Percentiles rank a stretch among this genome's conserved stretches.
phyloP scores from a whole-genome alignment of 2,888 invertebrate genomes.

The Mythimna impura region DNA sequence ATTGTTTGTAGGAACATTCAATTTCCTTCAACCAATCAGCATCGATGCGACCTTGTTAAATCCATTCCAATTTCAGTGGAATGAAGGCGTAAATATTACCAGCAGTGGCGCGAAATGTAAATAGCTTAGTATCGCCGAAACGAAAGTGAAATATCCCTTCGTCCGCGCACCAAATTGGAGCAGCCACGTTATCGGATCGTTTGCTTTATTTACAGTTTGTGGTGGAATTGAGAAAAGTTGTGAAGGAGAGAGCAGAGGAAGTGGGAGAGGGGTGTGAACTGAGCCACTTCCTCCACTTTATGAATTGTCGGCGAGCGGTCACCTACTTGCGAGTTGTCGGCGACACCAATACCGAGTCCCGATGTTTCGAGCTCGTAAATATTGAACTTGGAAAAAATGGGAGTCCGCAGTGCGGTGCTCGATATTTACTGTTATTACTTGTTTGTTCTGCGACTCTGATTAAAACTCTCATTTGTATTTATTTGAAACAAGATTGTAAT shows the following conservation, averaged over 20 bases:
- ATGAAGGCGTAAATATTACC: slow-evolving; percentile 64
- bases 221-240: slow-evolving; percentile 64
- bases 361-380: slow-evolving; percentile 74
- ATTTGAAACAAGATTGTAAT: slow-evolving; percentile 50
- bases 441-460: slow-evolving; percentile 66
- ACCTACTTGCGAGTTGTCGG: slow-evolving; percentile 66
- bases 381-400: slow-evolving; percentile 68
- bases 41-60: slow-evolving; percentile 64
- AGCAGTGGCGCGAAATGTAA: slow-evolving; percentile 63
- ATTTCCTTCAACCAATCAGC: slow-evolving; percentile 58
- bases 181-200: slow-evolving; percentile 72
- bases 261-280: slow-evolving; percentile 50
- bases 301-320: slow-evolving; percentile 75
- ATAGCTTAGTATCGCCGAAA: slow-evolving; percentile 64
- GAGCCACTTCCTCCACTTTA: slow-evolving; percentile 65
- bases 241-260: slow-evolving; percentile 39
- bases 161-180: slow-evolving; percentile 66
- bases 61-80: slow-evolving; percentile 64
- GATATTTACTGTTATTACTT: slow-evolving; percentile 71
- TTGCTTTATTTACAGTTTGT: slow-evolving; percentile 73
- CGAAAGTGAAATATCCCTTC: slow-evolving; percentile 75
- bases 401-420: slow-evolving; percentile 65
- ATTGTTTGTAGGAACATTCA: slow-evolving; percentile 62
- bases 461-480: slow-evolving; percentile 53
- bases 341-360: slow-evolving; percentile 72